phyloP scores from a whole-genome alignment of 2,797 vertebrate species.

The Gobionotothen gibberifrons region DNA sequence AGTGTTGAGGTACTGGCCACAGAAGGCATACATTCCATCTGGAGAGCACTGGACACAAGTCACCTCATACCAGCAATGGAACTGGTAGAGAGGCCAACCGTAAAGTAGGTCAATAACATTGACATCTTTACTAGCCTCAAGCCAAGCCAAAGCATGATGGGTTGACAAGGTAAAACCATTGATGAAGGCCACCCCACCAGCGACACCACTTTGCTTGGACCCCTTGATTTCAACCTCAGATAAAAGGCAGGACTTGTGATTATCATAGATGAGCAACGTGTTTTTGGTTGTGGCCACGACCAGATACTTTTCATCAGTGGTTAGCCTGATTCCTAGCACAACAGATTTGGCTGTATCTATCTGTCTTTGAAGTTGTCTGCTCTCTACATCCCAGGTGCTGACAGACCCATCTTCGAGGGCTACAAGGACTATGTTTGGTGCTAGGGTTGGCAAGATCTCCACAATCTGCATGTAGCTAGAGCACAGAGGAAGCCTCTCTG shows the following conservation, averaged over 20 bases:
- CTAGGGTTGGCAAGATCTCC: constrained; percentile 94
- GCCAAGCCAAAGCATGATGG: constrained; percentile 96
- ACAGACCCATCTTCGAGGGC: constrained; percentile 97
- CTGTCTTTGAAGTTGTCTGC: constrained; percentile 92
- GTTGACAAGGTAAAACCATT: constrained; percentile 96
- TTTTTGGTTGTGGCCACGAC: constrained; percentile 98
- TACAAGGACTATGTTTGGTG: constrained; percentile 93
- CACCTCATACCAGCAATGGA: constrained; percentile 99
- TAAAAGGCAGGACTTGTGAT: constrained; percentile 96
- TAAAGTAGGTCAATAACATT: constrained; percentile 97
- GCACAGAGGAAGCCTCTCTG: constrained; percentile 93
- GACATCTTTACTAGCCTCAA: constrained; percentile 98
- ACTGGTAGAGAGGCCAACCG: constrained; percentile 98
- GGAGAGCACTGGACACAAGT: constrained; percentile 97
- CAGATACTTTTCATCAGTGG: constrained; percentile 94
- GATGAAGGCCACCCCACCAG: constrained; percentile 92
- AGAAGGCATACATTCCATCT: constrained; percentile 96
- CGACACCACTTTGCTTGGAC: constrained; percentile 91
- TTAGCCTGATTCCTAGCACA: constrained; percentile 95
- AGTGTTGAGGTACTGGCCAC: constrained; percentile 97
- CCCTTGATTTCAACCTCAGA: constrained; percentile 98
- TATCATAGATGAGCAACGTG: constrained; percentile 97
- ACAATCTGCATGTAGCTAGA: constrained; percentile 97
- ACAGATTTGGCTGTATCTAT: constrained; percentile 96
- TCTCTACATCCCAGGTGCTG: constrained; percentile 98